phyloP scores from a whole-genome alignment of 2,888 invertebrate species.

The Andrena flavipes region DNA sequence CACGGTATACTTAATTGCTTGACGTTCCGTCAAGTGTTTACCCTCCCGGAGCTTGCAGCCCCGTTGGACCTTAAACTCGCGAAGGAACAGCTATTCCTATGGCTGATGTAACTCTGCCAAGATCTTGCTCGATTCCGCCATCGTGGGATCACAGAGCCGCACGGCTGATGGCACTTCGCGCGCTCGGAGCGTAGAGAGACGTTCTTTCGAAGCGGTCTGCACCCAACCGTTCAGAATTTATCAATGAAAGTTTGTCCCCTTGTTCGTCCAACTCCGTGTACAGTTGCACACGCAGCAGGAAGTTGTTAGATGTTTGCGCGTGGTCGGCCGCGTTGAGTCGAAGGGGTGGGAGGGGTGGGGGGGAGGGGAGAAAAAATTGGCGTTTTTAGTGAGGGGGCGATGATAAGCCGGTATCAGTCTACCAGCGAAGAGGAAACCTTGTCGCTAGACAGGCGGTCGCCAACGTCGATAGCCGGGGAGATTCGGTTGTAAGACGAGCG shows the following conservation, averaged over 20 bases:
- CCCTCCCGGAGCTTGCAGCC: too few species aligned
- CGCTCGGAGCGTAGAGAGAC: too few species aligned
- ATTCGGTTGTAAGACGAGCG: conserved; percentile 51
- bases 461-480: conserved; percentile 63
- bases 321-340: conserved; percentile 30
- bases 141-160: neutral
- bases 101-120: conserved; percentile 4
- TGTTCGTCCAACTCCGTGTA: neutral
- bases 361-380: conserved; percentile 51
- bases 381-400: conserved; percentile 49
- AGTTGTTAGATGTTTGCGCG: conserved; percentile 26
- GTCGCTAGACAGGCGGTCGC: conserved; percentile 82
- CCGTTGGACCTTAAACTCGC: too few species aligned
- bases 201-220: neutral
- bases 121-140: conserved; percentile 5
- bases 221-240: neutral
- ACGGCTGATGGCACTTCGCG: neutral
- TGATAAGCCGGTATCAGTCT: conserved; percentile 68
- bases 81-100: neutral
- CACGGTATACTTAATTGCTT: neutral
- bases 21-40: neutral
- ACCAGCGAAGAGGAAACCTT: conserved; percentile 66
- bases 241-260: conserved; percentile 17
- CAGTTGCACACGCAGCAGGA: conserved; percentile 2
- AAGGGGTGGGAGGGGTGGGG: too few species aligned